These are phyloP conservation scores for Zaprionus nigranus DNA, from an alignment of 1,140 invertebrate genomes.

Conservation along the genomic window DNA sequence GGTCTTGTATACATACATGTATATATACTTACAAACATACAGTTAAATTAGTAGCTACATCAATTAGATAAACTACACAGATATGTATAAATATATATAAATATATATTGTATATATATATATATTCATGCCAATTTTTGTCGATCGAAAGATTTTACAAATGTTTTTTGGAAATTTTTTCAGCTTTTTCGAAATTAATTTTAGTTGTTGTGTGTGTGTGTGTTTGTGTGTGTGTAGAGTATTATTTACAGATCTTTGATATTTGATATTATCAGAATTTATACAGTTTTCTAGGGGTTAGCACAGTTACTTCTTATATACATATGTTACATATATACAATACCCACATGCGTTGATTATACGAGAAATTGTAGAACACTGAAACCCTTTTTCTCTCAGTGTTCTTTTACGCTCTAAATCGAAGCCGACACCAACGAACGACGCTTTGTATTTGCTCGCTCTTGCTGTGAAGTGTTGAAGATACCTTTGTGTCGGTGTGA, in stretches of 20 bases:
- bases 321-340: not conserved
- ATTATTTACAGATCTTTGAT: slow-evolving; percentile 66
- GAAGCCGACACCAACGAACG: slow-evolving; percentile 4
- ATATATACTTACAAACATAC: slow-evolving; percentile 35
- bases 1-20: slow-evolving; percentile 42
- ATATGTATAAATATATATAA: slow-evolving; percentile 6
- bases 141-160: slow-evolving; percentile 41
- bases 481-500: not conserved
- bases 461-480: slow-evolving; percentile 7
- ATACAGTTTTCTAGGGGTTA: slow-evolving; percentile 30
- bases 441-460: not conserved
- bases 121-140: slow-evolving; percentile 39
- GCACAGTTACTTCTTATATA: slow-evolving; percentile 17
- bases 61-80: slow-evolving; percentile 25
- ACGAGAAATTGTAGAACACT: not conserved
- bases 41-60: slow-evolving; percentile 30
- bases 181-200: slow-evolving; percentile 10
- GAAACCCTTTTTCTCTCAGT: slow-evolving; percentile 16
- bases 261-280: not conserved
- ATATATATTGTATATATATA: slow-evolving; percentile 2
- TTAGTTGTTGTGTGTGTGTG: slow-evolving; percentile 9
- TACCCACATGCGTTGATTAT: slow-evolving; percentile 41
- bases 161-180: slow-evolving; percentile 24
- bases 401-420: not conserved
- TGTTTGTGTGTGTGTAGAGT: slow-evolving; percentile 31